Evolutionary conservation across 2,888 invertebrate genomes (phyloP).

Genomic region (Liodrosophila aerea): DNA sequence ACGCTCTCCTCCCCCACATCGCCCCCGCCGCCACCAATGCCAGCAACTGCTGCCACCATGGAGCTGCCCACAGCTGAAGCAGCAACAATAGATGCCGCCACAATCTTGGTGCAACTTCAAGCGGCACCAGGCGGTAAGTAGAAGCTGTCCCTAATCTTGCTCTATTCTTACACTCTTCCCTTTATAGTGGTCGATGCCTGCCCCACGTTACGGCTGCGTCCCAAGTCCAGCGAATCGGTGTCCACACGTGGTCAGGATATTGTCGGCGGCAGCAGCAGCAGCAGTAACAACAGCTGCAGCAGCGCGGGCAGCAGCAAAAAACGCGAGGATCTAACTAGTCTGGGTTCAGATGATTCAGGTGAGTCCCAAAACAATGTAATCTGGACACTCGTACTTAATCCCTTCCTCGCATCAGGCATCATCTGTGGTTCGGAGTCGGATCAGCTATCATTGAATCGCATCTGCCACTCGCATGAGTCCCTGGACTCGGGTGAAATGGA

Average conservation of each 20-base stretch:
- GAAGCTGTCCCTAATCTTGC: too few relatives aligned
- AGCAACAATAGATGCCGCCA: constrained; percentile 6
- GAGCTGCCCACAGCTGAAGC: constrained; percentile 21
- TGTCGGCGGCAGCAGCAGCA: constrained; percentile 32
- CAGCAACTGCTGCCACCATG: constrained; percentile 35
- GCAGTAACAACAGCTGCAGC: constrained; percentile 57
- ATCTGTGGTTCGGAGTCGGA: constrained; percentile 84
- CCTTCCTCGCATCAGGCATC: constrained; percentile 80
- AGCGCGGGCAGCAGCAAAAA: constrained; percentile 76
- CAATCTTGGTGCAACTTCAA: constrained; percentile 13
- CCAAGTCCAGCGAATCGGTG: constrained; percentile 70
- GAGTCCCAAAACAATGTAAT: constrained; percentile 26
- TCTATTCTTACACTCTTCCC: neutral
- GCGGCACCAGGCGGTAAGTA: constrained; percentile 31
- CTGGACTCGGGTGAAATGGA: constrained; percentile 87
- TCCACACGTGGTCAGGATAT: constrained; percentile 45
- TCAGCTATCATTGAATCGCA: constrained; percentile 82
- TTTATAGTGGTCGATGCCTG: constrained; percentile 59
- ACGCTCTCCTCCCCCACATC: constrained; percentile 72
- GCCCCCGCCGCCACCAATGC: constrained; percentile 63
- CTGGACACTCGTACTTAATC: neutral
- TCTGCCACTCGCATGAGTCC: constrained; percentile 87
- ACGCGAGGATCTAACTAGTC: constrained; percentile 84
- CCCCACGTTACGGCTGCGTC: constrained; percentile 68
- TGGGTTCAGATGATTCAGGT: constrained; percentile 85